Base-by-base conservation (phyloP, 2,797 vertebrate species). In the Micropoecilia bifurca region DNA sequence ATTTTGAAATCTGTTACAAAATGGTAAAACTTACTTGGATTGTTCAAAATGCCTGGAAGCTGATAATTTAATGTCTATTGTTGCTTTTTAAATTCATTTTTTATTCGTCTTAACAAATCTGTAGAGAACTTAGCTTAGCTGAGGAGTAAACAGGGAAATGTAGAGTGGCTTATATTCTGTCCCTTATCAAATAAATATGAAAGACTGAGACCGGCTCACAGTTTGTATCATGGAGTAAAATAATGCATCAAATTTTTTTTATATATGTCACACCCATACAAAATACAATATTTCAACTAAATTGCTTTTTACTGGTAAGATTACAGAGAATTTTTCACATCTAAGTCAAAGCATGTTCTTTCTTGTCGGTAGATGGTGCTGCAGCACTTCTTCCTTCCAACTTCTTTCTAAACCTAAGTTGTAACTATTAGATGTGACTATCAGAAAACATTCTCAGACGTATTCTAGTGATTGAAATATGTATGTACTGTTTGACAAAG, bases 341-440 rank as follows among this genome's bases (percentile, higher is more conserved):
- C 10, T 39, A 25, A 39, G 6, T 25, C 53, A 39, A 18, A 74
- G 25, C 41, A 22, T 57, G n/a, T 55, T 25, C 33, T 41, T 55
- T 46, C 71, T 39, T 79, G 78, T 20, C 86, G 80, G 75, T 78
- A 91, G 92, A 82, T 87, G 90, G 90, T 59, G 86, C 91, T 86
- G 63, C 76, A 63, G 73, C 6, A 79, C 80, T 57, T 12, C 41
- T 79, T 80, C 71, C 25, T 47, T 48, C 46, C 59, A 72, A 20
- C 8, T 55, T 66, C 20, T 78, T 55, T 28, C 22, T 71, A 28
- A 20, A 30, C 71, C 68, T 78, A 48, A 14, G 55, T 18, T 45
- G 25, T 2, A 45, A n/a, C 41, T 71, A 3, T 71, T 28, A 18
- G 68, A 28, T 28, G 22, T 28, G 12, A 28, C 25, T 71, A 9